Base-by-base conservation (phyloP, 2,888 invertebrate species). In the Acanthopleura granulata region DNA sequence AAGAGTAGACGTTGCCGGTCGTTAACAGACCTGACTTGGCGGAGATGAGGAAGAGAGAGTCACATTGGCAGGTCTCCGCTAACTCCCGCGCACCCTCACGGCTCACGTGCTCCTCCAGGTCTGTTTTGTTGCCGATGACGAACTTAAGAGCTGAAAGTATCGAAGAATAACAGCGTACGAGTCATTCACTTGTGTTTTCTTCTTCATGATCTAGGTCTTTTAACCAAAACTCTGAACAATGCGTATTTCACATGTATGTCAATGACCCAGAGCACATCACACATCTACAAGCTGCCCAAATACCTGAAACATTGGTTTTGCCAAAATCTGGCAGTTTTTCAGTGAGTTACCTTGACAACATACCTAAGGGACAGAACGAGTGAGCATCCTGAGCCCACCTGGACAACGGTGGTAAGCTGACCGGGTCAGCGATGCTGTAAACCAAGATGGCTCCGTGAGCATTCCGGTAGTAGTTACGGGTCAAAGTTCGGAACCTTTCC, bases 381-480 rank as follows among this genome's bases (percentile, higher is more conserved):
- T 66, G 22, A 6, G 14, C 29, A 25, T 66, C 66, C 66, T 66
- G 27, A 22, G 29, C 29, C 22, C 22, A 66, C 22, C 29, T 27
- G 29, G 25, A 15, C 6, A 66, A 25, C 25, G 22, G 16, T 6
- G 18, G 66, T 16, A 86, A 78, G 15, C 85, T 80, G n/a, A 79
- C 51, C 3, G 82, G 81, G 62, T 84, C 78, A 61, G 84, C 78
- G 16, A 85, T 72, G 74, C 82, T 82, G 76, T 81, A 86, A 49
- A 84, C 78, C 11, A 86, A 76, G 12, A 86, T 72, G 11, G 78
- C 76, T 0, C 81, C 85, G 69, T 84, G 82, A 0, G 83, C 78
- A 75, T 82, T 84, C 16, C 85, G 79, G 79, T 83, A 86, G 75
- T 85, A 85, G 75, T 84, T 86, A n/a, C 81, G 70, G 40, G 85